Evolutionary conservation across 2,113 vertebrate genomes (phyloP).

Genomic region (Cichladusa arquata): DNA sequence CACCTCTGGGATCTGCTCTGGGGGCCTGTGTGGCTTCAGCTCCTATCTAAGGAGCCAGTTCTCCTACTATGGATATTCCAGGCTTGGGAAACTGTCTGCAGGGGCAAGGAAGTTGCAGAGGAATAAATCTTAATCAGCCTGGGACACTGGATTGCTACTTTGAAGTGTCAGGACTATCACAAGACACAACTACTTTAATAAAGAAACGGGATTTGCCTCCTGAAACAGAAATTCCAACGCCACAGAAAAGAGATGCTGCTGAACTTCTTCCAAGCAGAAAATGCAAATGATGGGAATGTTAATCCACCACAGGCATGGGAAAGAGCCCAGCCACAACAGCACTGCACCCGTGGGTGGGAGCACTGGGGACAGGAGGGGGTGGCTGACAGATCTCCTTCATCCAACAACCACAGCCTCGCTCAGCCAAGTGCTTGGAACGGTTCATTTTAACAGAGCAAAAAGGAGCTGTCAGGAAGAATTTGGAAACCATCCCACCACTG

Average conservation of each 20-base stretch:
- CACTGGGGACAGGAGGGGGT: not conserved
- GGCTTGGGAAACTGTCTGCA: constrained; percentile 26
- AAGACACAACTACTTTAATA: not conserved
- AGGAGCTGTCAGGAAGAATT: not conserved
- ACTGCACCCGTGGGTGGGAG: not conserved
- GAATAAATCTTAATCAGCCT: not conserved
- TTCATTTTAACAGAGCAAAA: not conserved
- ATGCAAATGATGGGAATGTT: not conserved
- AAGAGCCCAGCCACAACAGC: not conserved
- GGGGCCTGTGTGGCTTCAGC: not conserved
- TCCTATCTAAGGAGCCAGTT: constrained; percentile 1
- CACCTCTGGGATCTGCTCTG: not conserved
- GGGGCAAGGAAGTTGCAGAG: not conserved
- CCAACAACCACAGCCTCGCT: not conserved
- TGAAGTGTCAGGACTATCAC: not conserved
- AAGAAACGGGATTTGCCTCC: not conserved
- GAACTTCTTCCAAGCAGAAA: not conserved
- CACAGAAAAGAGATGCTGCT: not conserved
- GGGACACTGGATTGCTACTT: not conserved
- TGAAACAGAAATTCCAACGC: not conserved
- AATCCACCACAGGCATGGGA: not conserved
- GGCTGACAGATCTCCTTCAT: not conserved
- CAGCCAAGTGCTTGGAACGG: fast-evolving
- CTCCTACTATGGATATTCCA: not conserved
- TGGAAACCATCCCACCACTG: not conserved